Evolutionary conservation across 2,797 vertebrate species (phyloP), one percentile per base, ranked within the genome.

Genomic region (Falco naumanni): DNA sequence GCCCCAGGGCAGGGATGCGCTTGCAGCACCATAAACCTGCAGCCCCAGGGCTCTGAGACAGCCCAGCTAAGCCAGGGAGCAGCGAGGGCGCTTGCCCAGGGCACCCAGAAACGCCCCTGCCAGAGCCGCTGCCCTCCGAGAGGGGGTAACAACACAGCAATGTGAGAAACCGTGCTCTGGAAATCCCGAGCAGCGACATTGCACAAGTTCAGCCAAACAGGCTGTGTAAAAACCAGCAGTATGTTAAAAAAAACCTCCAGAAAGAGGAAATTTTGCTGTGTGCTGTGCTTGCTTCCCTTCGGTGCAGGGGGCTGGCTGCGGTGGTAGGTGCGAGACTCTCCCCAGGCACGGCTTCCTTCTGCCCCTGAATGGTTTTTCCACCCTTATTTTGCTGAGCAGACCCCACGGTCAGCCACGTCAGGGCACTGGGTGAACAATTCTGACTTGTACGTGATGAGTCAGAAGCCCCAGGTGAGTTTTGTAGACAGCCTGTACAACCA

Each of bases 241-340:
- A 20, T 65, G 71, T 92, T 95, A 91, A 96, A 96, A 96, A 95
- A 50, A 60, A 56, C 39, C 75, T 63, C 56, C 89, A 95, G 65
- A 88, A 95, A 93, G 92, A 90, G 96, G 96, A 96, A 96, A 94
- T 79, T 56, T 70, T 47, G 81, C 59, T 41, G 0, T 60, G 54
- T 74, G 70, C 60, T 51, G 54, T 6, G 3, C 81, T 85, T 26
- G 5, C 90, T 96, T 92, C 92, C 89, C 76, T 87, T 63, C 6
- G 1, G 72, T 16, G 3, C 1, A 1, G 51, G 64, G 66, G 51
- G n/a, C 64, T 45, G 63, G 24, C 59, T 50, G 75, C 0, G 2
- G 69, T 1, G 2, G 7, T 11, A 54, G 63, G 68, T 60, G 63
- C 7, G 13, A 74, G 87, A 6, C 59, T 80, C 20, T 59, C 13